Conservation (phyloP, 2,113 vertebrate species). For the Verasper variegatus region DNA sequence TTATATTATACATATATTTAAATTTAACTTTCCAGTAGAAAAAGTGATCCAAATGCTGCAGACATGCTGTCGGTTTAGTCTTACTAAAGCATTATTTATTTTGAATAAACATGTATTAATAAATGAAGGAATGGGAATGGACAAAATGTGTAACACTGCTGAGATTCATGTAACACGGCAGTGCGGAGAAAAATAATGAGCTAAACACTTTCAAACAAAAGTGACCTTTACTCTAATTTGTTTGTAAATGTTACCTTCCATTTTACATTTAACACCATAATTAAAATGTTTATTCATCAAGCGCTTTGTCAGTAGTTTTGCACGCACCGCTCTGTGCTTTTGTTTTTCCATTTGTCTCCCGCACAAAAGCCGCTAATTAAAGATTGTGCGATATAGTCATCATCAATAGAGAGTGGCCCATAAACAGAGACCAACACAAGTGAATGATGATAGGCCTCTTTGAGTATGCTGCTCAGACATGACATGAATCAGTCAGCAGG, state of each 20-base stretch:
- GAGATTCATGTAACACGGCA: not conserved
- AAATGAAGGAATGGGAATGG: not conserved
- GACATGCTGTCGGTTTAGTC: not conserved
- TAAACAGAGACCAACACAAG: constrained; percentile 61
- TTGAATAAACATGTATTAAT: not conserved
- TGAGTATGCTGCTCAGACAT: constrained; percentile 59
- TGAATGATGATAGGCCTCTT: constrained; percentile 68
- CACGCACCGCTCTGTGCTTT: constrained; percentile 42
- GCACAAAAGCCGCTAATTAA: constrained; percentile 79
- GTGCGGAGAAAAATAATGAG: constrained; percentile 8
- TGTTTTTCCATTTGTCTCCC: constrained; percentile 66
- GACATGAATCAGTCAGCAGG: constrained; percentile 71
- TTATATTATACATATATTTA: too few species aligned
- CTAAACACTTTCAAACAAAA: constrained; percentile 58
- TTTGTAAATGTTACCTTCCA: constrained; percentile 66
- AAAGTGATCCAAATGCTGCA: not conserved
- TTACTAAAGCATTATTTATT: not conserved
- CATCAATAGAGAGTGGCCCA: constrained; percentile 62
- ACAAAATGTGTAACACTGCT: not conserved
- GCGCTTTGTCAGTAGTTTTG: constrained; percentile 42
- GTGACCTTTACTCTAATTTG: constrained; percentile 73
- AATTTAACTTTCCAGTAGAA: too few species aligned
- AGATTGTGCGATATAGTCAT: constrained; percentile 72
- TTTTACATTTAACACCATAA: constrained; percentile 68
- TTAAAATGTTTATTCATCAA: constrained; percentile 75